Base-by-base conservation (phyloP, 92 coral and sea anemone species). In the Epizoanthus stellaris region DNA sequence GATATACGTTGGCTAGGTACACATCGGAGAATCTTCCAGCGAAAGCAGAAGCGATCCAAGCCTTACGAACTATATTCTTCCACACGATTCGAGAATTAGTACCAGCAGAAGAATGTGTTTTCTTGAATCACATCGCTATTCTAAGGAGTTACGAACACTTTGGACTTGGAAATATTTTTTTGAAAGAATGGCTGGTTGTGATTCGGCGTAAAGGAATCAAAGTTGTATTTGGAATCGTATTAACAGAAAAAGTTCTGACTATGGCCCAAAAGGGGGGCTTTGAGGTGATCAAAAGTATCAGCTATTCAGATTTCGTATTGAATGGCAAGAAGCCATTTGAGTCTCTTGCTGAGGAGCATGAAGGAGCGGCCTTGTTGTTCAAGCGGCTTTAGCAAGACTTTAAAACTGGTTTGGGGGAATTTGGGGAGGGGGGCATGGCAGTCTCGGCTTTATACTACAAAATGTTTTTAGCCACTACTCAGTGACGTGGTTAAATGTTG, bases 41-140 rank as follows among this genome's bases (percentile, higher is more conserved):
- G 11, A 65, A 65, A 65, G 70, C 14, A 65, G 70, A 65, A 43
- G 16, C 70, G 30, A 12, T 65, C 70, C 40, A 65, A 13, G 70
- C 40, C 6, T 23, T 65, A 21, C 70, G 70, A 25, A 23, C 16
- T 30, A 2, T 65, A 2, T 23, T 34, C 38, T 38, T 65, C 39
- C 39, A 65, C 14, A 30, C 30, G 15, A 65, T 65, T 34, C 70
- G 14, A 30, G 70, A 65, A 65, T 21, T 65, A n/a, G 70, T 25
- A 1, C 70, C 70, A 65, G 43, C 14, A 23, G 70, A 65, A 65
- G 16, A n/a, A 65, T 65, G 70, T 65, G 40, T 65, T 65, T 65
- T 25, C 40, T 9, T 23, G 1, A 25, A 65, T 23, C 70, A 65
- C 70, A 65, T 65, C 10, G 70, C 70, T 2, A 65, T 65, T 25